These are phyloP conservation scores for Arctocebus calabarensis DNA, from an alignment of 2,797 vertebrate genomes.

Conservation along the genomic window DNA sequence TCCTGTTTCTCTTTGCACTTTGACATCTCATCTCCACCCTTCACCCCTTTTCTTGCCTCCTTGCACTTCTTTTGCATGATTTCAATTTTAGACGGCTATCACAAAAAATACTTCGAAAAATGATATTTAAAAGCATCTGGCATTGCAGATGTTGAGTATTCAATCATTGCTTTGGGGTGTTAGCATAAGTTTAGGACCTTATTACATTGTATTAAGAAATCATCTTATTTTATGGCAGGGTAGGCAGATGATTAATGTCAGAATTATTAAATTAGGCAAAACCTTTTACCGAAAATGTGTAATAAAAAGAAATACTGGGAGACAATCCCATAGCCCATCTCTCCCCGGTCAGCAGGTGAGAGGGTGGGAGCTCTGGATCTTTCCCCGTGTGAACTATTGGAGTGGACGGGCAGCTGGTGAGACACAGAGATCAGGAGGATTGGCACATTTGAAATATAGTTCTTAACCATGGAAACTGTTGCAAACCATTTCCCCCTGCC, in stretches of 20 bases:
- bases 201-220: constrained; percentile 4
- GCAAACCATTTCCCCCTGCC: no score
- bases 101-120: constrained; percentile 41
- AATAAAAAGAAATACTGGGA: background rate
- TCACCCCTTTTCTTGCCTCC: background rate
- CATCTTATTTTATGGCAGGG: background rate
- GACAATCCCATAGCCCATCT: no score
- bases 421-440: no score
- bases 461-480: no score
- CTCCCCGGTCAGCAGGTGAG: no score
- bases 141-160: background rate
- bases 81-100: constrained; percentile 21
- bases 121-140: constrained; percentile 29
- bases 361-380: no score
- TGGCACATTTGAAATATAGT: no score
- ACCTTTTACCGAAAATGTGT: background rate
- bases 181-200: background rate
- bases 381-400: no score
- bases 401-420: no score
- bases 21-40: background rate
- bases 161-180: background rate
- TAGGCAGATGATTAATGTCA: background rate
- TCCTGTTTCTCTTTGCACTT: background rate
- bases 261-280: background rate
- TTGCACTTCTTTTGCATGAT: background rate